Conservation (phyloP, 2,113 vertebrate species). For the Rhynchomys soricoides region DNA sequence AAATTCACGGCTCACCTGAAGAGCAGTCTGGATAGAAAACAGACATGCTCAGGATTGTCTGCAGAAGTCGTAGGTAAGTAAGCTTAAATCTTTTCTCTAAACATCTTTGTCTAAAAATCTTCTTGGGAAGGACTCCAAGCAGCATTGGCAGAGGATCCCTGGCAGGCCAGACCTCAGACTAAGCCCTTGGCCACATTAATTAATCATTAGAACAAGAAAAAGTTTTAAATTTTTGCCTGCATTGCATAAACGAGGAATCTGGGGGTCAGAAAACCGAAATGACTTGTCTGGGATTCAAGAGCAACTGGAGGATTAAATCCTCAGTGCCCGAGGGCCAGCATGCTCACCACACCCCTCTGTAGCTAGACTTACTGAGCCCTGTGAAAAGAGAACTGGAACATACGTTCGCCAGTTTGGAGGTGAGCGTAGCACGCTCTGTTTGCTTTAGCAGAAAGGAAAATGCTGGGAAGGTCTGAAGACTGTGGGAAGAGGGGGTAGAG, state of each 20-base stretch:
- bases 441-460: neutral
- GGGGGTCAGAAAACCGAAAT: neutral
- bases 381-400: neutral
- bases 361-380: neutral
- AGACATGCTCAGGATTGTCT: fast-evolving
- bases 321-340: neutral
- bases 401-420: neutral
- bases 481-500: neutral
- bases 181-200: fast-evolving
- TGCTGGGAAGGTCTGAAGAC: neutral
- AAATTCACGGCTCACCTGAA: neutral
- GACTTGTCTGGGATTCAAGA: neutral
- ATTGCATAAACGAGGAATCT: neutral
- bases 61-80: neutral
- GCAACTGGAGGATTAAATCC: neutral
- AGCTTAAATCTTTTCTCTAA: neutral
- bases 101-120: neutral
- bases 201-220: neutral
- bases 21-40: neutral
- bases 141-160: fast-evolving
- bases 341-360: neutral
- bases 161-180: neutral
- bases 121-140: neutral
- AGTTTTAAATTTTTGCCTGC: neutral
- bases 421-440: fast-evolving